These are phyloP conservation scores for Hedychridium roseum DNA, from an alignment of 2,888 invertebrate species.

Conservation along the genomic window DNA sequence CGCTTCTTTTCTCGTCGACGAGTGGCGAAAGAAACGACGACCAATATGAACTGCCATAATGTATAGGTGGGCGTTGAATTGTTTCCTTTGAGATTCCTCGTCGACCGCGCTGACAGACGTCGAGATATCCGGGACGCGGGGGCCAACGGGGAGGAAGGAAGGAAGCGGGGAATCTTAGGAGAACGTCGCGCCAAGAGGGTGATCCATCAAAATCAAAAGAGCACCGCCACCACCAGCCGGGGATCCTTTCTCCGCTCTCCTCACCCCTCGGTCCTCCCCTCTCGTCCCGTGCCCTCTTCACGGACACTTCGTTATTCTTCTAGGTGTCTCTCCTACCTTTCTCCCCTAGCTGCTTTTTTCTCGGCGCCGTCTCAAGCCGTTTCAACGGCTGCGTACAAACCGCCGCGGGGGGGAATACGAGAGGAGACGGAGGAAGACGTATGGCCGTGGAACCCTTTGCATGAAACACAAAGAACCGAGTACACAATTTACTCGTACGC, in stretches of 20 bases:
- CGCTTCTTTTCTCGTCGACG: too few relatives aligned
- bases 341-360: too few relatives aligned
- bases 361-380: slow-evolving; percentile 14
- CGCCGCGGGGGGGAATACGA: slow-evolving; percentile 19
- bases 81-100: too few relatives aligned
- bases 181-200: slow-evolving; percentile 21
- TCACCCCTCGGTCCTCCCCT: slow-evolving; percentile 9
- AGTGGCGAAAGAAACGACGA: too few relatives aligned
- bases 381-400: slow-evolving; percentile 9
- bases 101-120: too few relatives aligned
- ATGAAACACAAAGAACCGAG: too few relatives aligned
- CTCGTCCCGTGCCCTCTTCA: slow-evolving; percentile 9
- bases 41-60: too few relatives aligned
- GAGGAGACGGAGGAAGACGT: not conserved
- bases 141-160: slow-evolving; percentile 6
- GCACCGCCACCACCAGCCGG: slow-evolving; percentile 14
- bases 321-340: slow-evolving; percentile 11
- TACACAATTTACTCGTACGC: not conserved
- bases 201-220: slow-evolving; percentile 48
- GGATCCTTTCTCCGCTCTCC: slow-evolving; percentile 17
- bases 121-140: not conserved
- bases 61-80: too few relatives aligned
- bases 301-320: slow-evolving; percentile 39
- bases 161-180: slow-evolving; percentile 14
- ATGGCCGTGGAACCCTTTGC: too few relatives aligned